phyloP scores from a whole-genome alignment of 2,113 vertebrate species.

The Riparia riparia region DNA sequence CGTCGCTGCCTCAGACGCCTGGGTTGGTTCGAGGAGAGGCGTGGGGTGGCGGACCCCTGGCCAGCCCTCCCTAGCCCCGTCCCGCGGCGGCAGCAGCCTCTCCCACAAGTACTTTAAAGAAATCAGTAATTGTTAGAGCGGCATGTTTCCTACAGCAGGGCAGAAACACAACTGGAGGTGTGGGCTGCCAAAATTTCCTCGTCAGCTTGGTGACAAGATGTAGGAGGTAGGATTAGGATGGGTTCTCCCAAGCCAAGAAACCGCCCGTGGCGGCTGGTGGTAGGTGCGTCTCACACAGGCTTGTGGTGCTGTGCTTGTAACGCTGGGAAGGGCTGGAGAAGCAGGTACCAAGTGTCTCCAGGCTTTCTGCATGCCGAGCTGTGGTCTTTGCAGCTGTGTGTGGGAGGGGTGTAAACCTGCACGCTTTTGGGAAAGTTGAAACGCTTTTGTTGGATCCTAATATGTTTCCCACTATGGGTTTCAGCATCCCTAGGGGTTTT shows the following conservation, averaged over 20 bases:
- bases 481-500: not conserved
- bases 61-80: not conserved
- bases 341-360: not conserved
- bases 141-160: not conserved
- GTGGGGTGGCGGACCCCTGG: not conserved
- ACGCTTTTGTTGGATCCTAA: not conserved
- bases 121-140: not conserved
- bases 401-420: not conserved
- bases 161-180: not conserved
- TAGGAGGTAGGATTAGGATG: not conserved
- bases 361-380: accelerated
- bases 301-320: not conserved
- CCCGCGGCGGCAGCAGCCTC: not conserved
- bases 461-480: not conserved
- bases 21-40: not conserved
- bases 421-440: not conserved
- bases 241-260: not conserved
- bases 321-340: not conserved
- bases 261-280: accelerated
- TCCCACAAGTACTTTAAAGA: not conserved
- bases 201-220: not conserved
- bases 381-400: not conserved
- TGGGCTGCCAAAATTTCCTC: not conserved
- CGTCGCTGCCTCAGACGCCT: not conserved
- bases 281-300: not conserved